Percentiles rank a stretch among this genome's conserved stretches.
These are phyloP conservation scores for Orchesellides sinensis DNA, from an alignment of 2,888 invertebrate genomes.

Conservation along the genomic window DNA sequence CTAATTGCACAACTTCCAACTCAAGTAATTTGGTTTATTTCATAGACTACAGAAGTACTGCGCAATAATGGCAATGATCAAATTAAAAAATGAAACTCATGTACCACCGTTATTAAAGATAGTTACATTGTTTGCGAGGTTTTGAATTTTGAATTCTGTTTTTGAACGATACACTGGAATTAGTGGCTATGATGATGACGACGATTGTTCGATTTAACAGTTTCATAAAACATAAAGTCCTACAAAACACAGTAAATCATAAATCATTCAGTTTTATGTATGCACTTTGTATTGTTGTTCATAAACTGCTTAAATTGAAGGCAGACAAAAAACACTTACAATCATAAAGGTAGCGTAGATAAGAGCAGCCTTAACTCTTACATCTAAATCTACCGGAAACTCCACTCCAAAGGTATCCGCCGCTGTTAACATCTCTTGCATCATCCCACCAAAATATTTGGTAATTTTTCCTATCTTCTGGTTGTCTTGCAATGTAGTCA, in stretches of 20 bases:
- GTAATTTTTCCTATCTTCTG: constrained; percentile 33
- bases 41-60: no score
- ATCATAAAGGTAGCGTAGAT: constrained; percentile 33
- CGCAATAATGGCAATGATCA: no score
- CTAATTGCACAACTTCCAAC: no score
- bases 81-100: no score
- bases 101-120: no score
- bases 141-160: no score
- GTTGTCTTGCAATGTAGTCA: not conserved
- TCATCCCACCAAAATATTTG: constrained; percentile 15
- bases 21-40: no score
- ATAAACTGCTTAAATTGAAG: no score
- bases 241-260: not conserved
- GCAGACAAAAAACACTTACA: constrained; percentile 2
- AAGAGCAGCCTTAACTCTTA: constrained; percentile 29
- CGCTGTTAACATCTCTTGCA: not conserved
- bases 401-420: constrained; percentile 28
- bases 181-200: not conserved
- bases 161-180: no score
- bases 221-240: constrained; percentile 32
- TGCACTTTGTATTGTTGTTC: not conserved
- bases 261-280: not conserved
- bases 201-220: not conserved
- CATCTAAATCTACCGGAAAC: constrained; percentile 10
- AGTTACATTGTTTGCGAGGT: no score